Conservation (phyloP, 2,113 vertebrate genomes). For the Apteryx mantelli region DNA sequence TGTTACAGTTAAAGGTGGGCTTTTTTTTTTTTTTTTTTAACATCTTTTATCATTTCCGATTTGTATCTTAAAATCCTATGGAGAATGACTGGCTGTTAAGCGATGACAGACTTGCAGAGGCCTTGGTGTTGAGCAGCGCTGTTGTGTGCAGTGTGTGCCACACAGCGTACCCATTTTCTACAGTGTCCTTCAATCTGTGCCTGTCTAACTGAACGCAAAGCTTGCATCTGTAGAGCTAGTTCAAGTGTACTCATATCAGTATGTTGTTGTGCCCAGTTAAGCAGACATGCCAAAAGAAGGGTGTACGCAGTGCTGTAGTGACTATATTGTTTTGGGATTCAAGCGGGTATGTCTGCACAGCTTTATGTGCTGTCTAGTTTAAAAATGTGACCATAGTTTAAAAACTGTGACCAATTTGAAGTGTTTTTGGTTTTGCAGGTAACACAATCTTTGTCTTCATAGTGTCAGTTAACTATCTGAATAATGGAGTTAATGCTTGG, state of each 20-base stretch:
- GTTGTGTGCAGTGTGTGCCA: neutral
- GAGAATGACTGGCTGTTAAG: neutral
- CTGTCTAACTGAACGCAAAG: neutral
- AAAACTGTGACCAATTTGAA: neutral
- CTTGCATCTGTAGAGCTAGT: neutral
- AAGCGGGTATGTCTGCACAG: fast-evolving
- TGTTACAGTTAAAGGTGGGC: neutral
- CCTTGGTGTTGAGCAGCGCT: fast-evolving
- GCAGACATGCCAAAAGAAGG: neutral
- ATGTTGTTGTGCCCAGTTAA: neutral
- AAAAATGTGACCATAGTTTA: neutral
- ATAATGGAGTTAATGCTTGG: neutral
- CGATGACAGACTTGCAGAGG: fast-evolving
- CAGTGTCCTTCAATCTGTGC: neutral
- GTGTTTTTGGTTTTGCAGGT: neutral
- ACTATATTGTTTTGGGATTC: neutral
- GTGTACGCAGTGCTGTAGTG: neutral
- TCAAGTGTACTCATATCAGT: fast-evolving
- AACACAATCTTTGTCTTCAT: neutral
- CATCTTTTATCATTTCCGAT: neutral
- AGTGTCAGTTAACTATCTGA: fast-evolving
- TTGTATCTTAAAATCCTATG: neutral
- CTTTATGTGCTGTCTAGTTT: neutral
- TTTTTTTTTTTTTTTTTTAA: neutral
- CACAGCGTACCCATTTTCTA: fast-evolving